Conservation (phyloP, 2,888 invertebrate species). For the Hirudinaria manillensis region DNA sequence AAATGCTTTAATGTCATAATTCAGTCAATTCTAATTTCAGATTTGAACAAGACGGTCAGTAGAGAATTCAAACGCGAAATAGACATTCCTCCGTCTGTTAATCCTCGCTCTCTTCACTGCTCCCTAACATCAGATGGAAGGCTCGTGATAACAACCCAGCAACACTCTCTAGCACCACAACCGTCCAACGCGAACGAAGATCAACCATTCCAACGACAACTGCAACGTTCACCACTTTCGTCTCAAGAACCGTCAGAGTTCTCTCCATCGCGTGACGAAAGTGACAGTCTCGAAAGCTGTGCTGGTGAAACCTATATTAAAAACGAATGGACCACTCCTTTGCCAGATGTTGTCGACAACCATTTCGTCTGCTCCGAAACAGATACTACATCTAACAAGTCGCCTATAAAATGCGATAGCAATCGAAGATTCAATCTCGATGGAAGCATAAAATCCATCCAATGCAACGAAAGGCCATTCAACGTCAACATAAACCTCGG, state of each 20-base stretch:
- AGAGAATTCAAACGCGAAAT: slow-evolving; percentile 20
- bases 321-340: background rate
- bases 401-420: no score
- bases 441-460: background rate
- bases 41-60: slow-evolving; percentile 11
- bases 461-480: background rate
- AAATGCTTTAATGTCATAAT: background rate
- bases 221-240: background rate
- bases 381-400: background rate
- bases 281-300: background rate
- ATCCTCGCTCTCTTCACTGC: background rate
- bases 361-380: background rate
- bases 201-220: slow-evolving; percentile 4
- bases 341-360: slow-evolving; percentile 9
- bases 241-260: background rate
- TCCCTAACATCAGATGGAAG: slow-evolving; percentile 15
- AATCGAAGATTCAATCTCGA: background rate
- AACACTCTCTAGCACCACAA: background rate
- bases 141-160: background rate
- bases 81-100: background rate
- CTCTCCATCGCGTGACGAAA: background rate
- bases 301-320: background rate
- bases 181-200: background rate
- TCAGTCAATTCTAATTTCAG: background rate
- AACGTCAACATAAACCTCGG: slow-evolving; percentile 1